Conservation (phyloP, 2,888 invertebrate species). For the Hofmannophila pseudospretella region DNA sequence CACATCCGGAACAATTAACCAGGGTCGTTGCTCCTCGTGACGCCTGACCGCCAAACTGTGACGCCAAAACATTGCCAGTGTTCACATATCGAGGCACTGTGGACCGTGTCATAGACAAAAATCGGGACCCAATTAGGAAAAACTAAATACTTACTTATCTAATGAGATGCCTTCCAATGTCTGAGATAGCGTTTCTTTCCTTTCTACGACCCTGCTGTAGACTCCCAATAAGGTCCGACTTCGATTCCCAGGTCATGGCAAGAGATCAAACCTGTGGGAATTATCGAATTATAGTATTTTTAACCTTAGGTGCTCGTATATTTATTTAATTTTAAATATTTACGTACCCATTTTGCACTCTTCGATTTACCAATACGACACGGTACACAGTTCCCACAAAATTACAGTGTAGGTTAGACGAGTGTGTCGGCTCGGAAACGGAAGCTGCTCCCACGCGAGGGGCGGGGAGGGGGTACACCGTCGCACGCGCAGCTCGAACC, state of each 20-base stretch:
- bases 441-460: constrained; percentile 60
- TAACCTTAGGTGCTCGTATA: not conserved
- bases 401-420: constrained; percentile 27
- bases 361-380: constrained; percentile 6
- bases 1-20: constrained; percentile 58
- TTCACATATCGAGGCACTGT: constrained; percentile 3
- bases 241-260: no score
- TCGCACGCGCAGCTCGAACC: constrained; percentile 35
- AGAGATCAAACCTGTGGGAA: no score
- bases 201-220: no score
- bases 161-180: no score
- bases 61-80: constrained; percentile 47
- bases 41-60: constrained; percentile 38
- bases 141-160: no score
- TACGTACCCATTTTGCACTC: no score
- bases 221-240: no score
- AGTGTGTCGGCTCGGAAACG: constrained; percentile 62
- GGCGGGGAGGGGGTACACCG: constrained; percentile 27
- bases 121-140: no score
- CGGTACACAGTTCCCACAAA: constrained; percentile 12
- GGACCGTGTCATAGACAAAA: no score
- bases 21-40: constrained; percentile 48
- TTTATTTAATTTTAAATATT: not conserved
- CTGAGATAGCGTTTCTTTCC: no score
- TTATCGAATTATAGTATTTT: constrained; percentile 6